Evolutionary conservation across 1,140 invertebrate genomes (phyloP).

Genomic region (Atopsyche davidsoni): DNA sequence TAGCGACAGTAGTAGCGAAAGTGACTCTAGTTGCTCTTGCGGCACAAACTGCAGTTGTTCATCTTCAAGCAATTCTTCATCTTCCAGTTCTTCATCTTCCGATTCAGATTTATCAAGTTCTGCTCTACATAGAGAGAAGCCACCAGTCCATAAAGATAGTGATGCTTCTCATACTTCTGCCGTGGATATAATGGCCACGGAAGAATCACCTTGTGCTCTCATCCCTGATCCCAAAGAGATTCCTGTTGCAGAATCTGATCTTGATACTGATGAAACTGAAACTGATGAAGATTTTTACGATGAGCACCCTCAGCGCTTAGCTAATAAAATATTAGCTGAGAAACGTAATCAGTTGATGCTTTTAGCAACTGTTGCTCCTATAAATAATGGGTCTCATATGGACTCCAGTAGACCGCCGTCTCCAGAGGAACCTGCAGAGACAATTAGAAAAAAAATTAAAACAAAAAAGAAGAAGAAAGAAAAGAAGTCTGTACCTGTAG

Average conservation of each 20-base stretch:
- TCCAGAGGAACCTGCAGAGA: slow-evolving; percentile 42
- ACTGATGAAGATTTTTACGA: slow-evolving; percentile 85
- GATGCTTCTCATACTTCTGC: slow-evolving; percentile 39
- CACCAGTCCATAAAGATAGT: slow-evolving; percentile 40
- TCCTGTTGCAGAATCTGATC: slow-evolving; percentile 66
- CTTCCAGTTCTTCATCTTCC: slow-evolving; percentile 63
- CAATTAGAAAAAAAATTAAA: slow-evolving; percentile 48
- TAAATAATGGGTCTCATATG: slow-evolving; percentile 53
- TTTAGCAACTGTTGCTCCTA: slow-evolving; percentile 50
- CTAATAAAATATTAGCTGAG: slow-evolving; percentile 62
- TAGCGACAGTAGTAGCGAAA: slow-evolving; percentile 67
- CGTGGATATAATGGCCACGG: slow-evolving; percentile 48
- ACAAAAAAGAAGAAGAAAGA: slow-evolving; percentile 56
- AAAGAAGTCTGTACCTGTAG: slow-evolving; percentile 51
- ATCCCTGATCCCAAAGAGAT: slow-evolving; percentile 45
- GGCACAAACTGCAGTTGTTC: slow-evolving; percentile 75
- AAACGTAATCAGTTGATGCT: slow-evolving; percentile 63
- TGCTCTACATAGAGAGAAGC: slow-evolving; percentile 41
- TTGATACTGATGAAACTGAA: slow-evolving; percentile 75
- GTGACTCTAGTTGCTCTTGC: slow-evolving; percentile 70
- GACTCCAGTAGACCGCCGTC: slow-evolving; percentile 54
- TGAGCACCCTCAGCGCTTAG: slow-evolving; percentile 65
- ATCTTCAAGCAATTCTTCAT: slow-evolving; percentile 57
- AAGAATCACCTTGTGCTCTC: slow-evolving; percentile 39
- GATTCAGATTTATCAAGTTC: slow-evolving; percentile 47